Evolutionary conservation across 2,113 vertebrate species (phyloP).

Genomic region (Eptesicus fuscus): DNA sequence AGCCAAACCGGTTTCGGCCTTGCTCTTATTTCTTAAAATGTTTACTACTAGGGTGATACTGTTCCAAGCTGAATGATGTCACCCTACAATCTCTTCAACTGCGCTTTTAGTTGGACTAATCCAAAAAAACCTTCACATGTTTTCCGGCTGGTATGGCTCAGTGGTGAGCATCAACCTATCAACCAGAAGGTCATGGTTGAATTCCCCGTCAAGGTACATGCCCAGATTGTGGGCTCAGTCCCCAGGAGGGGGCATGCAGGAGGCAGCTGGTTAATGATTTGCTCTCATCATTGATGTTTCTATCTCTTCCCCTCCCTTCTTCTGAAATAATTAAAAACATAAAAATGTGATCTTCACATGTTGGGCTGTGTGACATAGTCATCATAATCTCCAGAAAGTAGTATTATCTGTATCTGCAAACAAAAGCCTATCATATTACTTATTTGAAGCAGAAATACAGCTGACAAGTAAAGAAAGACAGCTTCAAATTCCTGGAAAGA

Average conservation of each 20-base stretch:
- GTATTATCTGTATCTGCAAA: background rate
- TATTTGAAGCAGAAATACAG: background rate
- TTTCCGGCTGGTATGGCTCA: too few relatives aligned
- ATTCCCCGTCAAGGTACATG: too few relatives aligned
- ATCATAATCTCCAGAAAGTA: background rate
- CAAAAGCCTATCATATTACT: background rate
- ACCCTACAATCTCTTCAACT: background rate
- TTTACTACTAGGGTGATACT: background rate
- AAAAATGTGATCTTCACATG: too few relatives aligned
- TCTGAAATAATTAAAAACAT: too few relatives aligned
- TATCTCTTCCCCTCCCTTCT: too few relatives aligned
- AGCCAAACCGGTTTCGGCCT: too few relatives aligned
- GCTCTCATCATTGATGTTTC: too few relatives aligned
- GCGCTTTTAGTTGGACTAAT: background rate
- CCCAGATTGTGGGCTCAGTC: too few relatives aligned
- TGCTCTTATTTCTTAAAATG: background rate
- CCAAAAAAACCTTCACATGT: background rate
- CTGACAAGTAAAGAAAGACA: background rate
- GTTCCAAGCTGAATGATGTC: background rate
- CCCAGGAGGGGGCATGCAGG: too few relatives aligned
- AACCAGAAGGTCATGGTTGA: too few relatives aligned
- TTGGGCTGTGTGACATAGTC: background rate
- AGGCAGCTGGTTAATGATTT: too few relatives aligned
- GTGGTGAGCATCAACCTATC: too few relatives aligned
- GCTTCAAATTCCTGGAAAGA: background rate